These are phyloP conservation scores for Pseudomyrmex sp. DNA, from an alignment of 1,140 invertebrate genomes.

Conservation along the genomic window DNA sequence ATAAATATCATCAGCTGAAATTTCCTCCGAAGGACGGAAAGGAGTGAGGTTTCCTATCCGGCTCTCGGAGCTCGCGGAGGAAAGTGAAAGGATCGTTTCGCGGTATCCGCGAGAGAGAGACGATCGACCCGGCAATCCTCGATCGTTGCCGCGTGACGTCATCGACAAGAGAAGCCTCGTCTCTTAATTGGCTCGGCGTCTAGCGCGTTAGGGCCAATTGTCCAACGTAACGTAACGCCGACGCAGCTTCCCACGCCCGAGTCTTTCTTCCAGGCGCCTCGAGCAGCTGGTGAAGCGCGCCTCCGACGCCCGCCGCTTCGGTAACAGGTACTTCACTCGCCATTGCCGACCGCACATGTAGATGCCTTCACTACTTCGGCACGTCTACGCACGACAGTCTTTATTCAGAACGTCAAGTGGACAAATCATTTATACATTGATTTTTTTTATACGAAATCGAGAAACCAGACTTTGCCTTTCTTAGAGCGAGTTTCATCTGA, in stretches of 20 bases:
- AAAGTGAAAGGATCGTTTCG: conserved; percentile 61
- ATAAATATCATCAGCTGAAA: conserved; percentile 36
- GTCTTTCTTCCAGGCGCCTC: conserved; percentile 54
- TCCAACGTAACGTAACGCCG: conserved; percentile 72
- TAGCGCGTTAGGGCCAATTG: conserved; percentile 78
- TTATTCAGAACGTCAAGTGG: neutral
- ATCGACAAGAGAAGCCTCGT: conserved; percentile 68
- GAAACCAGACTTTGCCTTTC: too few species aligned
- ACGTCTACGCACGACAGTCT: neutral
- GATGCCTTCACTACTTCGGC: conserved; percentile 9
- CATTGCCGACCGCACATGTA: neutral
- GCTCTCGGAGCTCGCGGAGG: conserved; percentile 10
- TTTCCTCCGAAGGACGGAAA: conserved; percentile 29
- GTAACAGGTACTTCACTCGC: conserved; percentile 65
- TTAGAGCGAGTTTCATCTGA: too few species aligned
- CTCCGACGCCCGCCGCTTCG: conserved; percentile 20
- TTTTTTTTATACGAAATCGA: too few species aligned
- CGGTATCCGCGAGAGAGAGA: conserved; percentile 41
- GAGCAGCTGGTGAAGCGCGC: neutral
- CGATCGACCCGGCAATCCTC: conserved; percentile 29
- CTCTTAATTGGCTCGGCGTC: conserved; percentile 77
- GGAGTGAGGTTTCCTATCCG: conserved; percentile 13
- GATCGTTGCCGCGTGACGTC: conserved; percentile 62
- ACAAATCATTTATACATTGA: too few species aligned
- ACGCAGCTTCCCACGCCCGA: conserved; percentile 75